Evolutionary conservation across 2,113 vertebrate species (phyloP).

Genomic region (Etia nguti): DNA sequence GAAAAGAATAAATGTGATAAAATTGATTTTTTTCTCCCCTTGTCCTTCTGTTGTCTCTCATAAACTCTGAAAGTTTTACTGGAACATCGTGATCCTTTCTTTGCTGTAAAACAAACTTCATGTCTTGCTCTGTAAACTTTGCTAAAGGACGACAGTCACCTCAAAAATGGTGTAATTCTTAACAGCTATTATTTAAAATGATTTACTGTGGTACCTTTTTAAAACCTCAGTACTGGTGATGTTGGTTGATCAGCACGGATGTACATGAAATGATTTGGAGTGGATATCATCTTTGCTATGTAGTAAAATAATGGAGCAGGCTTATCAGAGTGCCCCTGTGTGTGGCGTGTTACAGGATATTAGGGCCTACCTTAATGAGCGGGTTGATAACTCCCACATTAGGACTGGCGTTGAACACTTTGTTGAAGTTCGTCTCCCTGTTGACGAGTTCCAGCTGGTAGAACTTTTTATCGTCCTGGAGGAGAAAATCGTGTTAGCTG

Average conservation of each 20-base stretch:
- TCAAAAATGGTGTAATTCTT: neutral
- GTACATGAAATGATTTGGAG: slow-evolving; percentile 31
- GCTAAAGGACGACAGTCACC: neutral
- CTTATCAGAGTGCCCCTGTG: neutral
- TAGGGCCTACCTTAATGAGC: slow-evolving; percentile 88
- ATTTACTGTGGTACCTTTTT: neutral
- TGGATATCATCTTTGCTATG: slow-evolving; percentile 23
- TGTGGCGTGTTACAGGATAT: neutral
- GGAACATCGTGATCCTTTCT: neutral
- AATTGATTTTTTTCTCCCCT: neutral
- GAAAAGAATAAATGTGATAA: neutral
- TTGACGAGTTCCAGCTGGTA: slow-evolving; percentile 99
- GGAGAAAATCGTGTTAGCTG: neutral
- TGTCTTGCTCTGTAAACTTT: neutral
- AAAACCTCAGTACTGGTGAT: neutral
- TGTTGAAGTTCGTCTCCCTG: slow-evolving; percentile 99
- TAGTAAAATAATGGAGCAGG: neutral
- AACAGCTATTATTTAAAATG: neutral
- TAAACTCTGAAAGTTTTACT: neutral
- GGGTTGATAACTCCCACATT: slow-evolving; percentile 99
- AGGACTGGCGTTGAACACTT: slow-evolving; percentile 95
- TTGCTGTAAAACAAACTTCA: neutral
- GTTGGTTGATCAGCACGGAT: neutral
- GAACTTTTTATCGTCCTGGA: slow-evolving; percentile 98
- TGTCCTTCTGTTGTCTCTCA: neutral